Conservation (phyloP, 2,888 invertebrate genomes). For the Drosophila paramelanica region DNA sequence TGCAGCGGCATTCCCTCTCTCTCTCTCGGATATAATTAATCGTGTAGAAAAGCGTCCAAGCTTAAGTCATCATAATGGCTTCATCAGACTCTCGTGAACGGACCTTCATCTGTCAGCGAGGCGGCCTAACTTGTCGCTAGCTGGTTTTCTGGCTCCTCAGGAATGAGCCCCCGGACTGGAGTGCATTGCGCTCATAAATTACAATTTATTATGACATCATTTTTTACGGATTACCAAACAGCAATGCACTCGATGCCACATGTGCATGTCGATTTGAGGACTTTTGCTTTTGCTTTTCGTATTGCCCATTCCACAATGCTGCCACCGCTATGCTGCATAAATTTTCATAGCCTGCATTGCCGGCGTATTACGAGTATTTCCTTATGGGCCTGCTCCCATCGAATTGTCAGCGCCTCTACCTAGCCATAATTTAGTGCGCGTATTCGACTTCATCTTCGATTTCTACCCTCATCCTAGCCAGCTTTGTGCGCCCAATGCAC, state of each 20-base stretch:
- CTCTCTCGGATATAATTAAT: slow-evolving; percentile 69
- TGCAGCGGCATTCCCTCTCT: slow-evolving; percentile 7
- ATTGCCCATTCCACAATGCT: slow-evolving; percentile 1
- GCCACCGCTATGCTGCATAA: slow-evolving; percentile 59
- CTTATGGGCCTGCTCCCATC: slow-evolving; percentile 65
- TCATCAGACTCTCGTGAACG: slow-evolving; percentile 52
- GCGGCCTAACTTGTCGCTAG: slow-evolving; percentile 60
- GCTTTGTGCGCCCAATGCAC: slow-evolving; percentile 30
- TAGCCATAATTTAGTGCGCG: slow-evolving; percentile 77
- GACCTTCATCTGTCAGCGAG: slow-evolving; percentile 76
- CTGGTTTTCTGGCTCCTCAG: slow-evolving; percentile 25
- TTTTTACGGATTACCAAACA: slow-evolving; percentile 76
- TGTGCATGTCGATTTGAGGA: slow-evolving; percentile 57
- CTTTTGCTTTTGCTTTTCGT: slow-evolving; percentile 39
- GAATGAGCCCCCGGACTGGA: slow-evolving; percentile 14
- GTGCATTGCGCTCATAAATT: slow-evolving; percentile 71
- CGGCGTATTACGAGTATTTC: slow-evolving; percentile 60
- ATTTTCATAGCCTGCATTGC: slow-evolving; percentile 58
- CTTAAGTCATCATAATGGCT: slow-evolving; percentile 72
- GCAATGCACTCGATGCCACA: slow-evolving; percentile 62
- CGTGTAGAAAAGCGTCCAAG: slow-evolving; percentile 46
- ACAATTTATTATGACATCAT: slow-evolving; percentile 82
- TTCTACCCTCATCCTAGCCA: slow-evolving; percentile 42
- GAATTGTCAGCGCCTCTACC: slow-evolving; percentile 77
- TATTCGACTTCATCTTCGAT: slow-evolving; percentile 59